Evolutionary conservation across 2,797 vertebrate genomes (phyloP).

Genomic region (Myoxocephalus aenaeus): DNA sequence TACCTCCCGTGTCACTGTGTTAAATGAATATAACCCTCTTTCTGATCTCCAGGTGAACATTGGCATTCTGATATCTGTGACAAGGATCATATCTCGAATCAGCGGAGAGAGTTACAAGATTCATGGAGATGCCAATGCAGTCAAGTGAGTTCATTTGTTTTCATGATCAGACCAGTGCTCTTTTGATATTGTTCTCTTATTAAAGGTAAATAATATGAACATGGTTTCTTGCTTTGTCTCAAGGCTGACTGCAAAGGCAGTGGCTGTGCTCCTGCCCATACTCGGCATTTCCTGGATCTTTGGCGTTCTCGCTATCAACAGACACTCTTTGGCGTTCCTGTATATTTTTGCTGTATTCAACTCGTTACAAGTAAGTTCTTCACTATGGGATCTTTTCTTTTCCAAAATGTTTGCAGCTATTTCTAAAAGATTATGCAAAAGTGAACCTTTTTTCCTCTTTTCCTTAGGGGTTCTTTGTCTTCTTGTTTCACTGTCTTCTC

Average conservation of each 20-base stretch:
- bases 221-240: slow-evolving; percentile 25
- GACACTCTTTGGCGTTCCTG: slow-evolving; percentile 89
- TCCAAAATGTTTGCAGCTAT: not conserved
- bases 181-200: not conserved
- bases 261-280: slow-evolving; percentile 95
- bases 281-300: slow-evolving; percentile 98
- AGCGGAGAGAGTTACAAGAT: slow-evolving; percentile 95
- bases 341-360: slow-evolving; percentile 96
- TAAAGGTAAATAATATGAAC: not conserved
- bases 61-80: slow-evolving; percentile 94
- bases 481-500: slow-evolving; percentile 97
- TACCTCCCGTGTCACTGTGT: not conserved
- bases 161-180: not conserved
- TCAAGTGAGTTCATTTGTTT: slow-evolving; percentile 88
- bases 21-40: not conserved
- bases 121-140: slow-evolving; percentile 91
- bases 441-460: slow-evolving; percentile 27
- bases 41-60: slow-evolving; percentile 89
- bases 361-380: slow-evolving; percentile 90
- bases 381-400: not conserved
- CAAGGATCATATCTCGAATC: slow-evolving; percentile 96
- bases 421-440: slow-evolving; percentile 11
- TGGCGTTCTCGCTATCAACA: slow-evolving; percentile 93
- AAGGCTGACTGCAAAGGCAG: slow-evolving; percentile 94
- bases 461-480: slow-evolving; percentile 96